Base-by-base conservation (phyloP, 2,113 vertebrate genomes). In the Sinocyclocheilus rhinocerous region DNA sequence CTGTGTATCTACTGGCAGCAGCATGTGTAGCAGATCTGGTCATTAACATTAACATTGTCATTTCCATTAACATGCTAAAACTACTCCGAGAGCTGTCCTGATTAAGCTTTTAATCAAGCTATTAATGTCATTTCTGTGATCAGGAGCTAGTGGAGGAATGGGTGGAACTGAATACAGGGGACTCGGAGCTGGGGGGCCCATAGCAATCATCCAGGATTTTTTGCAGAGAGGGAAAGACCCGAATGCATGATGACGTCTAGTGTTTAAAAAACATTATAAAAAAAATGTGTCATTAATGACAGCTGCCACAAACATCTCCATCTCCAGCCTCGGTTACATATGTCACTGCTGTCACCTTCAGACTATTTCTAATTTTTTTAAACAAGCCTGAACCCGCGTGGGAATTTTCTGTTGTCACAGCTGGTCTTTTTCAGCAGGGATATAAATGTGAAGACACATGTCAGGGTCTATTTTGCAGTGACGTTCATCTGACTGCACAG, bases 291-390 rank as follows among this genome's bases (percentile, higher is more conserved):
- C 13, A 15, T 50, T 45, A 76, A 6, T 76, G 73, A 52, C 75
- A 52, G 48, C 75, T 77, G 76, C 48, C 55, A 39, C 29, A 79
- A 79, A n/a, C 76, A 36, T 70, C 29, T 70, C 4, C 33, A 70
- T 70, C 67, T 16, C 15, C 65, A 69, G 6, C 6, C 65, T 36
- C 16, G 9, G 18, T 22, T 42, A 72, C 4, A 80, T 61, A 22
- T 24, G 33, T 63, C 57, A 61, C 55, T 16, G 55, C 33, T 63
- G 55, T 63, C 57, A 80, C 55, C 20, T 80, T 80, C 55, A 63
- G 20, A 39, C 13, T 42, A 42, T 80, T 80, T 80, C 6, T 57
- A 9, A 39, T 39, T 63, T 42, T 18, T 9, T n/a, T n/a, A n/a
- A n/a, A n/a, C n/a, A n/a, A n/a, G n/a, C n/a, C n/a, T n/a, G n/a